A percentile compares a stretch with the other conserved stretches of the same genome.
Conservation (phyloP, 2,797 vertebrate genomes). For the Brotogeris chrysoptera region DNA sequence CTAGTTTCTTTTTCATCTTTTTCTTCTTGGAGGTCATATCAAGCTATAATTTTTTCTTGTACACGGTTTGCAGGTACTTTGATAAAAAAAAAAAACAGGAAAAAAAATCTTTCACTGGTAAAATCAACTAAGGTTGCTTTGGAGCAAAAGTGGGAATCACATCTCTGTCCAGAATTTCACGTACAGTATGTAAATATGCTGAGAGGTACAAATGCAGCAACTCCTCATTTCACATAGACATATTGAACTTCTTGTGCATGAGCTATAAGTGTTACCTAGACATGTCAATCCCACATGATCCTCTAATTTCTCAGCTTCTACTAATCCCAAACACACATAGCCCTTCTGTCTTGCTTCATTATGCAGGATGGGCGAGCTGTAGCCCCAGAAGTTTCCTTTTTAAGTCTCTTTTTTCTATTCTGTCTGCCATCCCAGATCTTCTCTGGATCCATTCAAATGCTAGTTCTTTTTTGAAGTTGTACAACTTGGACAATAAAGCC, state of each 20-base stretch:
- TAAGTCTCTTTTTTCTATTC: neutral
- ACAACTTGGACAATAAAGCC: neutral
- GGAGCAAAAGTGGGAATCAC: neutral
- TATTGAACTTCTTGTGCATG: neutral
- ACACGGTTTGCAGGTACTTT: neutral
- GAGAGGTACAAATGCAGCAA: neutral
- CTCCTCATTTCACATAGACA: neutral
- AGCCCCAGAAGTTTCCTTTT: neutral
- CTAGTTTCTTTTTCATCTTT: neutral
- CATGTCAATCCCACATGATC: fast-evolving
- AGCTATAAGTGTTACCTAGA: neutral
- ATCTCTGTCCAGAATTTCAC: neutral
- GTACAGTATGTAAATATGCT: neutral
- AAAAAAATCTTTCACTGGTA: neutral
- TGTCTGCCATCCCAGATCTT: neutral
- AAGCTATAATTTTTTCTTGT: neutral
- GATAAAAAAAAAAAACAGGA: neutral
- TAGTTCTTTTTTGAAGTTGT: neutral
- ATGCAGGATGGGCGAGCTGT: neutral
- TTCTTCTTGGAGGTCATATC: neutral
- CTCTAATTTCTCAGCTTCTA: neutral
- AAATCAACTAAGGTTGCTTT: neutral
- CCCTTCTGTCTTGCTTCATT: neutral
- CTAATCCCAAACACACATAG: neutral
- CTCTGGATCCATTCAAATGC: neutral